These are phyloP conservation scores for Eristalis tenax DNA, from an alignment of 2,888 invertebrate genomes.

Conservation along the genomic window DNA sequence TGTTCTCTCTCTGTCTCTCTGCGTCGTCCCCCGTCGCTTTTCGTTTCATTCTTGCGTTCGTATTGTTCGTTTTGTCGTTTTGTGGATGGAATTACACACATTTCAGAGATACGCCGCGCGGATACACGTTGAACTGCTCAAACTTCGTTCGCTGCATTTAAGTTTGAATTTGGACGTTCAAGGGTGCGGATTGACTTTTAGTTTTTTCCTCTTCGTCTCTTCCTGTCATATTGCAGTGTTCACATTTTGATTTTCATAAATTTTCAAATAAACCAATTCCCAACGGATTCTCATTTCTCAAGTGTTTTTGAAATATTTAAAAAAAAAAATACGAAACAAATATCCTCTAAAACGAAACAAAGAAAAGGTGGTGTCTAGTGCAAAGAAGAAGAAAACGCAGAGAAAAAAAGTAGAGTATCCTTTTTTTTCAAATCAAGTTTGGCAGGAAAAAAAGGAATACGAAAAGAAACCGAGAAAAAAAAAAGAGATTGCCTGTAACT, in stretches of 20 bases:
- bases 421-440: not conserved
- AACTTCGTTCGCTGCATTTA: conserved; percentile 63
- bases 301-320: not conserved
- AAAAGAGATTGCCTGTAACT: conserved; percentile 43
- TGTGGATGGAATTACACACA: conserved; percentile 48
- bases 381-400: not conserved
- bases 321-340: not conserved
- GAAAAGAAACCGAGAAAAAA: not conserved
- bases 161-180: conserved; percentile 71
- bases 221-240: conserved; percentile 1
- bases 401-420: not conserved
- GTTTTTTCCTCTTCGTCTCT: conserved; percentile 38
- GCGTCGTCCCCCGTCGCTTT: conserved; percentile 7
- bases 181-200: conserved; percentile 70
- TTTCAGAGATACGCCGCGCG: conserved; percentile 25
- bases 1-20: conserved; percentile 15
- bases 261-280: not conserved
- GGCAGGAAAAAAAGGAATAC: not conserved
- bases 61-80: conserved; percentile 25
- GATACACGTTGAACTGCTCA: conserved; percentile 62
- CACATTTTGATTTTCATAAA: not conserved
- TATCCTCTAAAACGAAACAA: not conserved
- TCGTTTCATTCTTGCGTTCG: conserved; percentile 23
- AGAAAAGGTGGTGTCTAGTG: not conserved
- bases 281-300: not conserved